Conservation (phyloP, 2,113 vertebrate genomes). For the Rhynchomys soricoides region DNA sequence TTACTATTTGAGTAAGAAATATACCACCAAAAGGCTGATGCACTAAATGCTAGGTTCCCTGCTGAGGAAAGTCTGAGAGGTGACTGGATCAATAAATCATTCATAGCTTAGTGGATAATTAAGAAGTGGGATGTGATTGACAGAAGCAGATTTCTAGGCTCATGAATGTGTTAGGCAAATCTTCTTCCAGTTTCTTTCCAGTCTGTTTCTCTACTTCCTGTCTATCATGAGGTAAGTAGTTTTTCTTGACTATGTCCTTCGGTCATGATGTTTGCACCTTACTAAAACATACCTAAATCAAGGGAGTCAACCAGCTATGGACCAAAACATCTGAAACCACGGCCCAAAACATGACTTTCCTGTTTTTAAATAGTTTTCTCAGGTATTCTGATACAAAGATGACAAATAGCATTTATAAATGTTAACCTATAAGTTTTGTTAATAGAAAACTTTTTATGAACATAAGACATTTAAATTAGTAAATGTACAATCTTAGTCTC, state of each 20-base stretch:
- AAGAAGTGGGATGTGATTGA: not conserved
- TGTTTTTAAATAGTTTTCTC: not conserved
- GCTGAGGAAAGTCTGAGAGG: not conserved
- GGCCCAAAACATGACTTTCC: not conserved
- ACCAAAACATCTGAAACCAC: not conserved
- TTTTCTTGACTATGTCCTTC: not conserved
- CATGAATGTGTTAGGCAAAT: not conserved
- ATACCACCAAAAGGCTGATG: not conserved
- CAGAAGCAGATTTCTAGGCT: not conserved
- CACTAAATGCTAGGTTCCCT: not conserved
- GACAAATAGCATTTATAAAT: not conserved
- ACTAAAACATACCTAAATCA: not conserved
- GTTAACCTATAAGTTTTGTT: not conserved
- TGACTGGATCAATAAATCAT: not conserved
- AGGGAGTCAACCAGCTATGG: not conserved
- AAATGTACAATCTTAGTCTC: not conserved
- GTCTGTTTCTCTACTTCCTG: not conserved
- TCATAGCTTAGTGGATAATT: not conserved
- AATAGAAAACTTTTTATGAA: not conserved
- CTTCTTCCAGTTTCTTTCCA: not conserved
- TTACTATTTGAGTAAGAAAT: not conserved
- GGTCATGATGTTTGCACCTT: not conserved
- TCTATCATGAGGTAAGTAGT: not conserved
- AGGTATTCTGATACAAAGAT: not conserved
- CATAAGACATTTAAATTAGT: not conserved